Conservation (phyloP, 2,113 vertebrate genomes). For the Chauna torquata region DNA sequence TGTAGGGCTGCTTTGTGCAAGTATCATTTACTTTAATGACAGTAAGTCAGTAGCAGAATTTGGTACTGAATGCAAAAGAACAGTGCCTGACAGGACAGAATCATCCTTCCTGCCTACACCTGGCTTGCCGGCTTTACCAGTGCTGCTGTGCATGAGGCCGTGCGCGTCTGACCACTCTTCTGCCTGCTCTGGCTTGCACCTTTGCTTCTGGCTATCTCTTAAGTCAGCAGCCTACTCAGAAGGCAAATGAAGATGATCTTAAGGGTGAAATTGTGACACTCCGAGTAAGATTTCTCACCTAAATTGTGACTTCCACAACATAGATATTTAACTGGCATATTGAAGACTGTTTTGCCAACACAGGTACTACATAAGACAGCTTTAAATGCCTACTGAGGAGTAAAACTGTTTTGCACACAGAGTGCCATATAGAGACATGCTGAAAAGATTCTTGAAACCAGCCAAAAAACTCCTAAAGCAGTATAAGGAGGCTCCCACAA, state of each 20-base stretch:
- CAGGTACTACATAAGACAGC: not conserved
- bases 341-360: not conserved
- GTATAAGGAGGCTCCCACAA: not conserved
- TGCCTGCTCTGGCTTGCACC: not conserved
- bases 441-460: not conserved
- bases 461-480: not conserved
- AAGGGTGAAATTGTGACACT: not conserved
- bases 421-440: not conserved
- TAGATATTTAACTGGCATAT: not conserved
- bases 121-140: fast-evolving
- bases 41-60: not conserved
- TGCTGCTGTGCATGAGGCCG: not conserved
- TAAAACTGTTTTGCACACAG: not conserved
- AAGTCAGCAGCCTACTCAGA: not conserved
- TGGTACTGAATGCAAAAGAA: not conserved
- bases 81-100: not conserved
- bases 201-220: not conserved
- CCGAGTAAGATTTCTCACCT: not conserved
- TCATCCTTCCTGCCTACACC: not conserved
- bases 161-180: not conserved
- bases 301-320: not conserved
- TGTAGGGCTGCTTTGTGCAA: not conserved
- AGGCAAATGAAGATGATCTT: not conserved
- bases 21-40: not conserved
- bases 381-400: not conserved